Conservation (phyloP, 2,797 vertebrate genomes). For the Vespertilio murinus region DNA sequence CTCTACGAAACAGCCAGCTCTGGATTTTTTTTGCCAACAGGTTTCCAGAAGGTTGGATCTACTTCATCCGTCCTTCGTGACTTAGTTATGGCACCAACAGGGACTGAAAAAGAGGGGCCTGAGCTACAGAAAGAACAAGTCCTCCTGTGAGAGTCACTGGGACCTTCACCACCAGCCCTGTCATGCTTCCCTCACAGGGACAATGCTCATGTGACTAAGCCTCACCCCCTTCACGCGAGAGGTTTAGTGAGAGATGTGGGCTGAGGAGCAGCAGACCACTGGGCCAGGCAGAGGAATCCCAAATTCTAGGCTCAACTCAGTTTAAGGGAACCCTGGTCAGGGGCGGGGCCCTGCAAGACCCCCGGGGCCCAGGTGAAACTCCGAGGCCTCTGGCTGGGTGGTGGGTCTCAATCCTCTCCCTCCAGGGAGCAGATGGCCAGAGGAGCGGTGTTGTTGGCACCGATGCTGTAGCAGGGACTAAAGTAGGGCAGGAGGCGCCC, state of each 20-base stretch:
- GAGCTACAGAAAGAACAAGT: background rate
- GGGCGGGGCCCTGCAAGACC: background rate
- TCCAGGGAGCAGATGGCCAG: constrained; percentile 85
- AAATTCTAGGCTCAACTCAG: background rate
- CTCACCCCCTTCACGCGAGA: background rate
- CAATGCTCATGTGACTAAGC: background rate
- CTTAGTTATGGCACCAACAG: background rate
- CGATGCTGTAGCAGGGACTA: constrained; percentile 87
- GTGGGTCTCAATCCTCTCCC: background rate
- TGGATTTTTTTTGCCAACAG: background rate
- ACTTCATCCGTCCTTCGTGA: background rate
- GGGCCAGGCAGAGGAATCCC: background rate
- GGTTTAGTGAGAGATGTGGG: background rate
- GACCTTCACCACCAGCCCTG: background rate
- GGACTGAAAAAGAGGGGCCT: background rate
- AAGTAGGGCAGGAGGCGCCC: constrained; percentile 88
- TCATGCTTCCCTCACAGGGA: background rate
- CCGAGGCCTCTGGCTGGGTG: background rate
- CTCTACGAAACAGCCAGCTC: background rate
- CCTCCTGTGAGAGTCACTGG: background rate
- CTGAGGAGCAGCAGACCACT: background rate
- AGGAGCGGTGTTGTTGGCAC: constrained; percentile 79
- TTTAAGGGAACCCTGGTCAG: background rate
- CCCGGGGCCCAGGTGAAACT: background rate
- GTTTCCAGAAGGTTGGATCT: background rate